A percentile compares a stretch with the other conserved stretches of the same genome.
Conservation (phyloP, 2,888 invertebrate genomes). For the Odontothrips loti region DNA sequence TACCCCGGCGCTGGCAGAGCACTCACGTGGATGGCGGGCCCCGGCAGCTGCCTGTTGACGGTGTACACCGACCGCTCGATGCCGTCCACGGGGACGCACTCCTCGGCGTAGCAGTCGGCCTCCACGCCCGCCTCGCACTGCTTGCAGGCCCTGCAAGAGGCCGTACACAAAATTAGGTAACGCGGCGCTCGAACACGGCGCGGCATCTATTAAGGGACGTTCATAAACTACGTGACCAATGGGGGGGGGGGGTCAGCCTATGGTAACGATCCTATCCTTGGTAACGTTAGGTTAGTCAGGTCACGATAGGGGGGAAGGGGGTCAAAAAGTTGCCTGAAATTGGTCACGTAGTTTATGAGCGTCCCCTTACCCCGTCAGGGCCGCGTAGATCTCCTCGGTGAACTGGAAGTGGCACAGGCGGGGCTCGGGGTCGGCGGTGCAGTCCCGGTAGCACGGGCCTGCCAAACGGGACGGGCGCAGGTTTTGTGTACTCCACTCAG, state of each 20-base stretch:
- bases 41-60: slow-evolving; percentile 51
- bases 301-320: no score
- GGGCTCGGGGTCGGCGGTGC: slow-evolving; percentile 1
- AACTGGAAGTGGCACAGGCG: not conserved
- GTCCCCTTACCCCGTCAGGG: not conserved
- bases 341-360: not conserved
- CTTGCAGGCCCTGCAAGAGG: slow-evolving; percentile 47
- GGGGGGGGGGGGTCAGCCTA: no score
- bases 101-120: slow-evolving; percentile 48
- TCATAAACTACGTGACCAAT: no score
- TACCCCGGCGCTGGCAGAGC: not conserved
- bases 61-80: slow-evolving; percentile 48
- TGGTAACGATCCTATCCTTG: no score
- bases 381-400: not conserved
- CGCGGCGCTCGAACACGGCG: not conserved
- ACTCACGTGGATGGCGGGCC: slow-evolving; percentile 49
- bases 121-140: slow-evolving; percentile 46
- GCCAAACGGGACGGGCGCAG: not conserved
- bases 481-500: not conserved
- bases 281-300: no score
- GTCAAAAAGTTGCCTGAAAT: no score
- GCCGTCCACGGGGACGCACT: slow-evolving; percentile 53
- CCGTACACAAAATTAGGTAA: not conserved
- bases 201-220: no score
- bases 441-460: slow-evolving; percentile 14